Conservation (phyloP, 2,797 vertebrate genomes). For the Propithecus perrieri region DNA sequence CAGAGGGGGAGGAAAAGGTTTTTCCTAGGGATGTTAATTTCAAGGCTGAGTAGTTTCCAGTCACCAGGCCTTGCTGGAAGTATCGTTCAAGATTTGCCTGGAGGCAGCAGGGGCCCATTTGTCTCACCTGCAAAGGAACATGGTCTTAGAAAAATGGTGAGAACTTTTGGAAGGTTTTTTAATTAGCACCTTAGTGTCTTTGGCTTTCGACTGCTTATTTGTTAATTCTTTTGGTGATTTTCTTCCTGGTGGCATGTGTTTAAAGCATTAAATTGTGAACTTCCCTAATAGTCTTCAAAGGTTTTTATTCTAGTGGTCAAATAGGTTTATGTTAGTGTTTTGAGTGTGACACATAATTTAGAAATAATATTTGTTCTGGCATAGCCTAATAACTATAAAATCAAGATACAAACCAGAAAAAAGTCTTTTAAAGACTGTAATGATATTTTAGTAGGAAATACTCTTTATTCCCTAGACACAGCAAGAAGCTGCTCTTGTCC, state of each 20-base stretch:
- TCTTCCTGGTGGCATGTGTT: conserved; percentile 46
- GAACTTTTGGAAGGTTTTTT: conserved; percentile 69
- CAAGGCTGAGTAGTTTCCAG: conserved; percentile 85
- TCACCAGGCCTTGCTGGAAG: conserved; percentile 82
- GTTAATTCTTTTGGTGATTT: conserved; percentile 55
- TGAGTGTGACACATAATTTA: conserved; percentile 73
- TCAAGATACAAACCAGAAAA: conserved; percentile 76
- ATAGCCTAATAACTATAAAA: conserved; percentile 79
- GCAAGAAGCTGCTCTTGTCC: conserved; percentile 57
- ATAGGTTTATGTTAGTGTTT: conserved; percentile 77
- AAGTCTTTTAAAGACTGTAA: conserved; percentile 42
- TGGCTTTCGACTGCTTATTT: conserved; percentile 59
- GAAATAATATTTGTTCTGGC: conserved; percentile 82
- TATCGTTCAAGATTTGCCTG: conserved; percentile 83
- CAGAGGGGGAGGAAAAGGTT: conserved; percentile 68
- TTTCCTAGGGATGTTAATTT: conserved; percentile 85
- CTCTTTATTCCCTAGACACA: conserved; percentile 53
- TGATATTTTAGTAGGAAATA: conserved; percentile 67
- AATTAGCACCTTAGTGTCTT: conserved; percentile 66
- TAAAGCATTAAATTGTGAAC: conserved; percentile 47
- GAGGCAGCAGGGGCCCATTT: conserved; percentile 77
- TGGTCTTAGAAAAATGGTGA: conserved; percentile 59
- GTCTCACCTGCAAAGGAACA: conserved; percentile 82
- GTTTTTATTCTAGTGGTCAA: conserved; percentile 74
- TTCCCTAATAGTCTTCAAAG: conserved; percentile 58